These are phyloP conservation scores for Lasiurus cinereus DNA, from an alignment of 2,113 vertebrate genomes.

Conservation along the genomic window DNA sequence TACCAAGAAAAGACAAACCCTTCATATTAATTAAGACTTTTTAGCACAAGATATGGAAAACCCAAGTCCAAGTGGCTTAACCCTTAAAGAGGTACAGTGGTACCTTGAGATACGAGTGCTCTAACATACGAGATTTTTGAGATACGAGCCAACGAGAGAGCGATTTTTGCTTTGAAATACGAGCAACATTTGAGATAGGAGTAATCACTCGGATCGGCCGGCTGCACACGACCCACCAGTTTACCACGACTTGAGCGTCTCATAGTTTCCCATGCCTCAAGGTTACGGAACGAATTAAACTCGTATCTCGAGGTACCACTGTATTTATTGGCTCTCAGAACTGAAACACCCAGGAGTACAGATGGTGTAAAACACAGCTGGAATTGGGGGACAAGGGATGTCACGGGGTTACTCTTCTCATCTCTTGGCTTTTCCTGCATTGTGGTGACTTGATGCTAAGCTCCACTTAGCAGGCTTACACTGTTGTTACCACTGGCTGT, in stretches of 20 bases:
- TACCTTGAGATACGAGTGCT: too few species aligned
- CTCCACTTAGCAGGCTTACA: neutral
- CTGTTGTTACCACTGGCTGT: neutral
- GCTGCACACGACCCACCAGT: too few species aligned
- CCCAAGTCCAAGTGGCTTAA: neutral
- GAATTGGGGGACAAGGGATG: neutral
- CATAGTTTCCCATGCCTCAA: too few species aligned
- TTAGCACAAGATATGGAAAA: neutral
- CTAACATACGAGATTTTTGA: too few species aligned
- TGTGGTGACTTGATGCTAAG: neutral
- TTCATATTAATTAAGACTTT: constrained; percentile 18
- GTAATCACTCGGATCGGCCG: too few species aligned
- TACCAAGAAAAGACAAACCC: neutral
- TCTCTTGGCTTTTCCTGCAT: neutral
- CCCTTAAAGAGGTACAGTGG: neutral
- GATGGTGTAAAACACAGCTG: neutral
- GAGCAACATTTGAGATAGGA: too few species aligned
- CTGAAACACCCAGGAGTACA: neutral
- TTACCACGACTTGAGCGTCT: too few species aligned
- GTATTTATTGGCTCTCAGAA: neutral
- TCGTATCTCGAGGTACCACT: too few species aligned
- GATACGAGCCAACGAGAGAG: too few species aligned
- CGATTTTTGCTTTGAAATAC: too few species aligned
- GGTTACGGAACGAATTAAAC: too few species aligned
- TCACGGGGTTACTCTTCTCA: neutral